Evolutionary conservation across 1,140 invertebrate genomes (phyloP), one percentile per base, ranked within the genome.

Genomic region (Sitophilus oryzae): DNA sequence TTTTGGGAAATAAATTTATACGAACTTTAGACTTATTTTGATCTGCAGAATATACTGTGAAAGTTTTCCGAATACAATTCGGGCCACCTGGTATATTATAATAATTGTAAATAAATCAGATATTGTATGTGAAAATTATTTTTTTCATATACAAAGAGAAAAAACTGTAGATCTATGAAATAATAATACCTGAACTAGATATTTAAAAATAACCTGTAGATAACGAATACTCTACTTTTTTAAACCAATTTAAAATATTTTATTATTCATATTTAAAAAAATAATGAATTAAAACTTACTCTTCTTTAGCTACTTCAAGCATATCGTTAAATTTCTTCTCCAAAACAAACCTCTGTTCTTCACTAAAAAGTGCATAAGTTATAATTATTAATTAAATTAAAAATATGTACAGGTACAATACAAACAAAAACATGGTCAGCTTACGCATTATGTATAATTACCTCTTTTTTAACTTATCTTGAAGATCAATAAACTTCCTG

Each of bases 311-410:
- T 5, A 60, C 43, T 52, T 66, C 64, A 1, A 70, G 55, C 65
- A 70, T 66, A 59, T 67, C 62, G 42, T 69, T 69, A 44, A 68
- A 69, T 51, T 69, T 67, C 52, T 68, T 63, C 61, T 71, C 69
- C 18, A 71, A 55, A 56, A 62, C 56, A 16, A 69, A 42, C 8
- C 69, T 61, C 52, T 70, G 65, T 34, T 70, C 66, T 54, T 71
- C 69, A 49, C 69, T 71, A 52, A 52, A 67, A 69, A 40, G 20
- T 37, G 41, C 49, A 51, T 46, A 30, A 23, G 20, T 15, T 14
- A 16, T 9, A 40, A 16, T 18, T 36, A 19, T 42, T 41, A 9
- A 14, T 30, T 14, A 30, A 30, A 14, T 8, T 21, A 15, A 14
- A 30, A 46, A 46, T 9, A 10, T 1, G 21, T 8, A 14, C 22